Base-by-base conservation (phyloP, 2,113 vertebrate genomes). In the Sylvia atricapilla region DNA sequence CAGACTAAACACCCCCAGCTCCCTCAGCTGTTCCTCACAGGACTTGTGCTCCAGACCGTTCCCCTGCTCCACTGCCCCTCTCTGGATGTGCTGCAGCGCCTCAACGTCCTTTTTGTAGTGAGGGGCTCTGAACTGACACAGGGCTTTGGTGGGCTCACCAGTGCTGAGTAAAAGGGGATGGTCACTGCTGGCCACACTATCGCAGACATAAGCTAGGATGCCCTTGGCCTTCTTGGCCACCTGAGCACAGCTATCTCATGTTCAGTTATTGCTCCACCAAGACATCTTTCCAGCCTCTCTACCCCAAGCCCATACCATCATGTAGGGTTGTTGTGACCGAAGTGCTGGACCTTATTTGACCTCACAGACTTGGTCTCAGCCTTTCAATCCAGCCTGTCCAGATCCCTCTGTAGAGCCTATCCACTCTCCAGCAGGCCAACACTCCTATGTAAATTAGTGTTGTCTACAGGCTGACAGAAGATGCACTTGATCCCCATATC, bases 81-180 rank as follows among this genome's bases (percentile, higher is more conserved):
- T 66, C 39, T 47, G 33, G 19, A 39, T 1, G 0, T 6, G 5
- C 44, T 52, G 3, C 24, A 52, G 39, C 10, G 6, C 52, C 21
- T 31, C 59, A 31, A 16, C 6, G 17, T 27, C 24, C 7, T 39
- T 66, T 24, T 23, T 27, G 33, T 39, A 31, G 14, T 23, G n/a
- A 66, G 28, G 7, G 8, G 7, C 12, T 13, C 20, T 19, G 9
- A 52, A 46, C 15, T 33, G 22, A 12, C n/a, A 25, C 4, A 20
- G 25, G 16, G 47, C 20, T 33, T 15, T 1, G 15, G 23, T 15
- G 14, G 24, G 11, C 50, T 58, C 43, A 64, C 19, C 56, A 25
- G 23, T 58, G 33, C 7, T 0, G 0, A 58, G 49, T 12, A 25
- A 33, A 46, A 5, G 21, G 6, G 8, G 7, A 18, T 1, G 0